Base-by-base conservation (phyloP, 2,797 vertebrate species). In the Parambassis ranga region DNA sequence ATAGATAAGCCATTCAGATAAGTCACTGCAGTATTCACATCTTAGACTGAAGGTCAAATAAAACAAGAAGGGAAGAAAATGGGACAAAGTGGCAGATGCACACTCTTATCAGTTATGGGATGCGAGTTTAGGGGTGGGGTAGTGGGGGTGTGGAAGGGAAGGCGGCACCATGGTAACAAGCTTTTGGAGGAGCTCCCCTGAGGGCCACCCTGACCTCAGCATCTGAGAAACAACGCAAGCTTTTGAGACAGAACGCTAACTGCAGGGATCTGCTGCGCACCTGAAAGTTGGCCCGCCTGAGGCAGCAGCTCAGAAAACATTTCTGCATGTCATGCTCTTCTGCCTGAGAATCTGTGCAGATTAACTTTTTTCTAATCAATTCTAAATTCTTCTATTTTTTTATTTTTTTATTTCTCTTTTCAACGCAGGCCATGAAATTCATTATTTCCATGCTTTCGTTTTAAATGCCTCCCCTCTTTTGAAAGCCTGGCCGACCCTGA, bases 401-500 rank as follows among this genome's bases (percentile, higher is more conserved):
- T 42, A 19, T 27, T 31, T n/a, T 58, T 71, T 53, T 55, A 64
- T 49, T 70, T 61, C 53, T 24, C 15, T 57, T n/a, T 79, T 75
- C 42, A 75, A 44, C 4, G 10, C 49, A 33, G 39, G 46, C 55
- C 77, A 69, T 78, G 52, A 70, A 71, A 84, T 77, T 78, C 68
- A 80, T 80, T 77, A 65, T 81, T 81, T 77, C 66, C 76, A 81
- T 67, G 46, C 79, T 75, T 78, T 68, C 65, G 57, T 79, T 77
- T 64, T 18, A 71, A 86, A 79, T 50, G 74, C 60, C 74, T 77
- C 49, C 62, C 81, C 72, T 80, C 52, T 63, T 71, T 66, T 86
- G 77, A 90, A 82, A 82, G 81, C 48, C 50, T 32, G 58, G 36
- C 65, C 51, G 66, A 81, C 89, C 87, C 89, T 90, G 90, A 90